Percentiles rank a stretch among this genome's conserved stretches.
phyloP scores from a whole-genome alignment of 1,140 invertebrate genomes.

The Drosophila nigrodunni region DNA sequence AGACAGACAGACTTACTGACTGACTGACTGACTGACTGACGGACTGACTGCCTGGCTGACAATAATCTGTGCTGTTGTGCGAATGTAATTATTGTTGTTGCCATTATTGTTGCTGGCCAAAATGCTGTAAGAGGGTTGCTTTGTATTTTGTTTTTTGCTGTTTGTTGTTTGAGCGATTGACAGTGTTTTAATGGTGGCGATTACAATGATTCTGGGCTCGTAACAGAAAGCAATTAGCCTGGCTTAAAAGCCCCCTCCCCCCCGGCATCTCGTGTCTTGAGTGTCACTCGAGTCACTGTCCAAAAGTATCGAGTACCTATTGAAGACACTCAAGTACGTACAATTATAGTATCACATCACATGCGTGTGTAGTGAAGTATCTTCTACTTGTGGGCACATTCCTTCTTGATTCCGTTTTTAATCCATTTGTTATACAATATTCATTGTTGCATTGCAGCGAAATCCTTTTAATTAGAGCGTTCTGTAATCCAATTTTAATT shows the following conservation, averaged over 20 bases:
- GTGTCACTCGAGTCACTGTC: slow-evolving; percentile 18
- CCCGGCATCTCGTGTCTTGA: background rate
- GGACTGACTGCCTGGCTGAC: slow-evolving; percentile 36
- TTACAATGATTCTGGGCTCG: slow-evolving; percentile 56
- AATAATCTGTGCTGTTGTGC: slow-evolving; percentile 66
- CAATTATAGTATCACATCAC: too few species aligned
- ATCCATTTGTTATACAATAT: slow-evolving; percentile 19
- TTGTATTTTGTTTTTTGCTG: slow-evolving; percentile 6
- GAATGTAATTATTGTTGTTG: slow-evolving; percentile 54
- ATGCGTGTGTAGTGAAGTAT: background rate
- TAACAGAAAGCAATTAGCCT: slow-evolving; percentile 54
- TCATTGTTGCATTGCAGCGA: slow-evolving; percentile 36
- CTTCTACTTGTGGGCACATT: background rate
- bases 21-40: slow-evolving; percentile 29
- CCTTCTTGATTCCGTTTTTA: background rate
- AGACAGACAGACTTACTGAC: slow-evolving; percentile 3
- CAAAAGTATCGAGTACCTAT: slow-evolving; percentile 12
- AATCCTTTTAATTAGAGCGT: slow-evolving; percentile 61
- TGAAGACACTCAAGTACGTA: slow-evolving; percentile 4
- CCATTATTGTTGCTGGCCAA: slow-evolving; percentile 1
- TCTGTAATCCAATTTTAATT: slow-evolving; percentile 65
- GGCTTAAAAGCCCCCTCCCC: slow-evolving; percentile 16
- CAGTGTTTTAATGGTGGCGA: slow-evolving; percentile 65
- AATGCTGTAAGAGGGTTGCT: slow-evolving; percentile 9
- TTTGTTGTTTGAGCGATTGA: slow-evolving; percentile 49